These are phyloP conservation scores for Gastracanthus pulcherrimus DNA, from an alignment of 2,888 invertebrate species.

Conservation along the genomic window DNA sequence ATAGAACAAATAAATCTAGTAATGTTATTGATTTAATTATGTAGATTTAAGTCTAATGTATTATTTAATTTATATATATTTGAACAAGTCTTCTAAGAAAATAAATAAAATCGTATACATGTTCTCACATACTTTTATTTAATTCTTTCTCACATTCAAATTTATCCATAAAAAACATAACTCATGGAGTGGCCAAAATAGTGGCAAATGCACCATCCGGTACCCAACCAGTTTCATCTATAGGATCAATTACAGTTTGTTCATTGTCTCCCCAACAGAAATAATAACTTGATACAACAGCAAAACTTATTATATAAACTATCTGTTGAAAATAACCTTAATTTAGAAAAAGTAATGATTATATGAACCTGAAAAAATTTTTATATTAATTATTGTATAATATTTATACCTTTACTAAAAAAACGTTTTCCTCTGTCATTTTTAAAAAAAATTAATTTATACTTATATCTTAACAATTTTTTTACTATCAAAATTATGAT, in stretches of 20 bases:
- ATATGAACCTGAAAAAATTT: not conserved
- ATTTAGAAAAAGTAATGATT: not conserved
- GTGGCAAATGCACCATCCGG: slow-evolving; percentile 66
- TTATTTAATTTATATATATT: slow-evolving; percentile 16
- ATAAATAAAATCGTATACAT: slow-evolving; percentile 12
- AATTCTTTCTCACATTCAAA: not conserved
- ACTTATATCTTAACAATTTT: not conserved
- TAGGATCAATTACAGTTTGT: slow-evolving; percentile 58
- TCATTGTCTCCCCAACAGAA: slow-evolving; percentile 65
- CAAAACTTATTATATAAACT: slow-evolving; percentile 57
- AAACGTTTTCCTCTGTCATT: not conserved
- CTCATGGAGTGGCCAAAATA: not conserved
- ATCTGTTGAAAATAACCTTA: slow-evolving; percentile 50
- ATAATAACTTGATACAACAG: slow-evolving; percentile 67
- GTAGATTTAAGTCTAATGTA: not conserved
- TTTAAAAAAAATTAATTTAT: not conserved
- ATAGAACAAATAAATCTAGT: slow-evolving; percentile 7
- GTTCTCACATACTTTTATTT: slow-evolving; percentile 18
- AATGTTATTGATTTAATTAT: slow-evolving; percentile 5
- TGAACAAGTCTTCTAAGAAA: not conserved
- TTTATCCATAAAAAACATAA: not conserved
- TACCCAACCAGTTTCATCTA: slow-evolving; percentile 70
- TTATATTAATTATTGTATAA: not conserved
- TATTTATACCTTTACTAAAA: slow-evolving; percentile 30
- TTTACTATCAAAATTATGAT: not conserved